phyloP scores from a whole-genome alignment of 2,797 vertebrate species.

The Odontamblyopus rebecca region DNA sequence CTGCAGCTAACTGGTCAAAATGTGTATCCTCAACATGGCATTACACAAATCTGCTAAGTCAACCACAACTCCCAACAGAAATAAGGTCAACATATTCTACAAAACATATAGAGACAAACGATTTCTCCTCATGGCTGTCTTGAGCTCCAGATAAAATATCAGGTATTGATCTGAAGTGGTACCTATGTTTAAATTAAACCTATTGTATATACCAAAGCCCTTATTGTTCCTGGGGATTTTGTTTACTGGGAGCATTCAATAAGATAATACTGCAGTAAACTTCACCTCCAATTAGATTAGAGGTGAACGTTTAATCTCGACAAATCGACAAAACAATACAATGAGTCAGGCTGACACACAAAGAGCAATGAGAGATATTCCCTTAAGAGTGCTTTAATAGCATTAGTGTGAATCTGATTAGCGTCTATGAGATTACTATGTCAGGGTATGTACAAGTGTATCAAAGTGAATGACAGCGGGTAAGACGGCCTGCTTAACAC shows the following conservation, averaged over 20 bases:
- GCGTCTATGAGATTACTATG: constrained; percentile 49
- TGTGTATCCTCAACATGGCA: too few relatives aligned
- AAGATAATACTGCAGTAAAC: constrained; percentile 27
- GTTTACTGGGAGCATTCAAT: constrained; percentile 26
- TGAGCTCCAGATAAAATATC: constrained; percentile 3
- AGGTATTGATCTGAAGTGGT: constrained; percentile 1
- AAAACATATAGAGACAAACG: not conserved
- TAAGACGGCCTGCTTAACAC: constrained; percentile 16
- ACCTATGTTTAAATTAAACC: not conserved
- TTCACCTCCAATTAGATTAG: constrained; percentile 35
- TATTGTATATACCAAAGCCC: not conserved
- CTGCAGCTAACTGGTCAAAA: too few relatives aligned
- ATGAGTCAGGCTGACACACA: constrained; percentile 35
- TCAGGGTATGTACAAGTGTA: constrained; percentile 35
- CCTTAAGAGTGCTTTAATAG: constrained; percentile 55
- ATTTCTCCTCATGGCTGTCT: not conserved
- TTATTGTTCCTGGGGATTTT: constrained; percentile 14
- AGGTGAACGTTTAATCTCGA: constrained; percentile 34
- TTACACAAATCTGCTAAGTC: not conserved
- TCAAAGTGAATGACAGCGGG: constrained; percentile 17
- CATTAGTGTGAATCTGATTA: constrained; percentile 62
- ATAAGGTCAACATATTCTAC: not conserved
- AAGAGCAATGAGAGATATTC: constrained; percentile 46
- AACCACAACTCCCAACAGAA: not conserved
- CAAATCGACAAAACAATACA: constrained; percentile 41